Percentiles rank a stretch among this genome's conserved stretches.
Evolutionary conservation across 2,888 invertebrate species (phyloP).

Genomic region (Cosmopolites sordidus): DNA sequence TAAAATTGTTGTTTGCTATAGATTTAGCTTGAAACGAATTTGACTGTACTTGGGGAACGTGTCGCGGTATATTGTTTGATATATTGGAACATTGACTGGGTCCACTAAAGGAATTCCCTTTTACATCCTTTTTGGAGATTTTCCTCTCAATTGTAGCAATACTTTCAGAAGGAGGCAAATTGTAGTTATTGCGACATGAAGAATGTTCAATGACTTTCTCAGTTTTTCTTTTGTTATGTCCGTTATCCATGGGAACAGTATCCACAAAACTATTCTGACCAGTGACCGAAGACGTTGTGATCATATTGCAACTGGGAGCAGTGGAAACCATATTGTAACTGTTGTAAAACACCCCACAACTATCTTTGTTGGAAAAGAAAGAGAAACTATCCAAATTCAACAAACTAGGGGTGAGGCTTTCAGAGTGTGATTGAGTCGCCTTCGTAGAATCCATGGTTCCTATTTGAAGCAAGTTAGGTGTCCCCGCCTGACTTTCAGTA

Average conservation of each 20-base stretch:
- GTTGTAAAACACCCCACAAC: slow-evolving; percentile 19
- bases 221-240: too few species aligned
- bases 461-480: slow-evolving; percentile 50
- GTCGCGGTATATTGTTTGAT: not conserved
- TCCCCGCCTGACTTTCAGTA: slow-evolving; percentile 47
- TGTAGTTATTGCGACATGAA: slow-evolving; percentile 2
- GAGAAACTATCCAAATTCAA: slow-evolving; percentile 45
- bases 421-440: slow-evolving; percentile 37
- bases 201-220: not conserved
- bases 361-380: slow-evolving; percentile 43
- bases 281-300: not conserved
- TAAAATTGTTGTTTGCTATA: not conserved
- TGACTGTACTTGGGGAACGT: not conserved
- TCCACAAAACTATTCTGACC: not conserved
- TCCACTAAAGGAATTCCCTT: not conserved
- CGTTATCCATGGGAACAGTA: too few species aligned
- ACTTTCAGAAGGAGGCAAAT: not conserved
- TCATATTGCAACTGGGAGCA: not conserved
- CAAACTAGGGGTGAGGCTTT: slow-evolving; percentile 42
- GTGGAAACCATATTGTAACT: slow-evolving; percentile 2
- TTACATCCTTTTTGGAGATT: not conserved
- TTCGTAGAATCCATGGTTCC: slow-evolving; percentile 46
- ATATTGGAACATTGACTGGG: not conserved
- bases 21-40: not conserved
- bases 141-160: not conserved